Evolutionary conservation across 2,113 vertebrate species (phyloP), one percentile per base, ranked within the genome.

Genomic region (Columba janthina): DNA sequence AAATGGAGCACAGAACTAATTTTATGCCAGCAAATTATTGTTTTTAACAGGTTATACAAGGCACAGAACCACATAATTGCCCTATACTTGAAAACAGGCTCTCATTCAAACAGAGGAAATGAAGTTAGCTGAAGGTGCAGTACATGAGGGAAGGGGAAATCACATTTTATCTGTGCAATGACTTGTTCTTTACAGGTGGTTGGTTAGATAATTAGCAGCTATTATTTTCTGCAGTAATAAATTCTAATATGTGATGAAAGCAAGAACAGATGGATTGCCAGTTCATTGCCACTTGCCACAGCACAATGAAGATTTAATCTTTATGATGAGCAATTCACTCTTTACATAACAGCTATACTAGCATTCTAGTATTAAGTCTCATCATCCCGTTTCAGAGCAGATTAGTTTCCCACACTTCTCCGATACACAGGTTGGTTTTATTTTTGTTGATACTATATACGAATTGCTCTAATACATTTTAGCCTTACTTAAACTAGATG

Each of bases 171-270:
- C 70, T 94, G 34, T 93, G 93, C 85, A 96, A 57, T 83, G 85
- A 97, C 92, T 97, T 97, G 60, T 64, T 95, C 89, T 96, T 96
- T 97, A 91, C 85, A 97, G 85, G 78, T 95, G 80, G 62, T 77
- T 96, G 86, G 67, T 34, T 95, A 58, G 62, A 92, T 98, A 98
- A 98, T 95, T 95, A 97, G 44, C 48, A 93, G 32, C 62, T 94
- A 82, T 71, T 95, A 91, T 95, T 95, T 96, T 96, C 88, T 89
- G 19, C 87, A 53, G 70, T 74, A 95, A 97, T 97, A 97, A 97
- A 97, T 96, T 71, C 75, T 97, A 95, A 94, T 97, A 96, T 96
- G 97, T 97, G 91, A 95, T 93, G 88, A 97, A 95, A 95, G 71
- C 10, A 56, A 94, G 85, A 91, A 46, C 73, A 95, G 88, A 93